Base-by-base conservation (phyloP, 2,888 invertebrate genomes). In the Cylindroiulus punctatus region DNA sequence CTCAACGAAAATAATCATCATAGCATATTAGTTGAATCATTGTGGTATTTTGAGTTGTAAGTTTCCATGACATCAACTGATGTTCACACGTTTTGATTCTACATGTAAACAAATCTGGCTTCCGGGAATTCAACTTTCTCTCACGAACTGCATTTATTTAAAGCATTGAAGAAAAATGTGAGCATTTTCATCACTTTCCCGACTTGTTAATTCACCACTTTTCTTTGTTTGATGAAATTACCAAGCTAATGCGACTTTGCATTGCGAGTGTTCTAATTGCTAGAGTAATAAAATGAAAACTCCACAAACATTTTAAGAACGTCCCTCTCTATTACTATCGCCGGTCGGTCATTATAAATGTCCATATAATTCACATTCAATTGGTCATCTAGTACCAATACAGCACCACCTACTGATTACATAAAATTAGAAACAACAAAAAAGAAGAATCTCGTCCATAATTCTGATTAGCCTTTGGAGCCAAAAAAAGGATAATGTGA, bases 131-230 rank as follows among this genome's bases (percentile, higher is more conserved):
- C 22, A 65, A 22, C 57, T n/a, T 3, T 52, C 52, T 4, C 52
- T 52, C 26, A 5, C 57, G n/a, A 52, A 4, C n/a, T 76, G 76
- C 76, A 76, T n/a, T 26, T 30, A n/a, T 76, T 76, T 76, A 76
- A 32, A 30, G 76, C 76, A 76, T 30, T 14, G 5, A 76, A 76
- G 76, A 76, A 76, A 76, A 76, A 76, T 76, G 30, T 76, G 76
- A 76, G 76, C 76, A 76, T 76, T 76, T 65, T 26, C 26, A 65
- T 65, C 65, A 65, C 65, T 10, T 65, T 76, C 17, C 30, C 76
- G 30, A 14, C 10, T 17, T 76, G 76, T 3, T 30, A 76, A 76
- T 76, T 76, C 30, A 30, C 30, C 76, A 76, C 30, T 32, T 76
- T 76, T 32, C 17, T 14, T 76, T 22, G 8, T 8, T 10, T 65